Percentiles rank a stretch among this genome's conserved stretches.
Conservation (phyloP, 2,797 vertebrate genomes). For the Eidolon dupreanum region DNA sequence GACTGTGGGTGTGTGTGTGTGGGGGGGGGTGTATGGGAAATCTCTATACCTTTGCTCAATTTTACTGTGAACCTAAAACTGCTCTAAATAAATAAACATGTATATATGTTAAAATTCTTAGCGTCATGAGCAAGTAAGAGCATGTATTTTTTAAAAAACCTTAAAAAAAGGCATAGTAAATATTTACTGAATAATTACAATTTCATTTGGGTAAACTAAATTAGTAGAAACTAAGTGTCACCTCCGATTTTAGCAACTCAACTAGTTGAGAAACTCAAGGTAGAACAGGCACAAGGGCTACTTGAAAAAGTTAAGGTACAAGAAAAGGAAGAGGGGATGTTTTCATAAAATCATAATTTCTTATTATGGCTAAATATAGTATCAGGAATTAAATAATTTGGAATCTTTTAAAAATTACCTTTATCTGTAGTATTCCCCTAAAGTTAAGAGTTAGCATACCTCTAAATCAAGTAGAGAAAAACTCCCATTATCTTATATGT, state of each 20-base stretch:
- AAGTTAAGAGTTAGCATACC: background rate
- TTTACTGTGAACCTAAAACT: background rate
- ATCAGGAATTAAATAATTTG: background rate
- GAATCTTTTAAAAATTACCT: background rate
- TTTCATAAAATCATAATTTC: background rate
- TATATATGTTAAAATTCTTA: background rate
- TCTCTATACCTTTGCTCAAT: background rate
- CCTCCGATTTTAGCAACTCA: background rate
- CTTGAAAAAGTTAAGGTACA: background rate
- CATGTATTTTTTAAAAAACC: background rate
- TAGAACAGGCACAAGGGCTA: background rate
- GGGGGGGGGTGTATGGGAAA: background rate
- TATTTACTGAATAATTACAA: background rate
- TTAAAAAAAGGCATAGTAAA: background rate
- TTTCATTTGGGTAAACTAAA: background rate
- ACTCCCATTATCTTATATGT: background rate
- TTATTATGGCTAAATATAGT: background rate
- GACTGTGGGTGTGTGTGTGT: background rate
- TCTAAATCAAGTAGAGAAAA: background rate
- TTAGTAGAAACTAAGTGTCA: background rate
- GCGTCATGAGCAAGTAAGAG: background rate
- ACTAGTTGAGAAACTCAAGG: background rate
- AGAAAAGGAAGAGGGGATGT: background rate
- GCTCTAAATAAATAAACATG: background rate
- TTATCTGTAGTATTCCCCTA: background rate